Percentiles rank a stretch among this genome's conserved stretches.
phyloP scores from a whole-genome alignment of 23 tunicate species.

The Halocynthia roretzi region DNA sequence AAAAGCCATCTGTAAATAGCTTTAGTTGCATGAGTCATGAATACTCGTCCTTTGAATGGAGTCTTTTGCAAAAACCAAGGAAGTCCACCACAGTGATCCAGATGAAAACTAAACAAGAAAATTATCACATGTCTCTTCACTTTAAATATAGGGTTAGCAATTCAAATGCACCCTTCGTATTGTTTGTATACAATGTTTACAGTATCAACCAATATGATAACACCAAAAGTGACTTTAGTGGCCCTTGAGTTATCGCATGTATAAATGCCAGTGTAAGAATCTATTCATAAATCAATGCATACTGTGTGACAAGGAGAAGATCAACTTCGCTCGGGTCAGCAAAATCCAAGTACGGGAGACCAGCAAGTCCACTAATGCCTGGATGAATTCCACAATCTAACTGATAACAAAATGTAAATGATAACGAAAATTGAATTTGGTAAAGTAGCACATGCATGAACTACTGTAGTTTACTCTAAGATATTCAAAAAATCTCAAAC shows the following conservation, averaged over 20 bases:
- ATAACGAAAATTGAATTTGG: not conserved
- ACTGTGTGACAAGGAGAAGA: slow-evolving; percentile 85
- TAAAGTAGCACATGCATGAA: not conserved
- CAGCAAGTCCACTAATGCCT: slow-evolving; percentile 87
- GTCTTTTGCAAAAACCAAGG: slow-evolving; percentile 94
- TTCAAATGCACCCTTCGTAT: too few relatives aligned
- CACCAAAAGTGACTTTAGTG: too few relatives aligned
- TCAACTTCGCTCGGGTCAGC: slow-evolving; percentile 83
- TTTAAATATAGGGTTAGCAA: too few relatives aligned
- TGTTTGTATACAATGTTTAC: too few relatives aligned
- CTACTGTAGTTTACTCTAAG: not conserved
- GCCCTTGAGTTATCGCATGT: too few relatives aligned
- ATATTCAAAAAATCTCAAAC: not conserved
- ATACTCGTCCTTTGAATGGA: slow-evolving; percentile 90
- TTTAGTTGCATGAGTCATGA: slow-evolving; percentile 96
- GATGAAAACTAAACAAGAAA: slow-evolving; percentile 61
- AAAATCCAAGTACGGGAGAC: slow-evolving; percentile 84
- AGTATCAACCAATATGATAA: too few relatives aligned
- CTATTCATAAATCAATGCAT: slow-evolving; percentile 3
- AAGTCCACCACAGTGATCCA: slow-evolving; percentile 94
- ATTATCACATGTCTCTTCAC: not conserved
- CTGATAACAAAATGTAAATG: slow-evolving; percentile 16
- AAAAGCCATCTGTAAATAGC: slow-evolving; percentile 91
- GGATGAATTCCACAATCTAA: slow-evolving; percentile 98
- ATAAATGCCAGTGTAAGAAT: too few relatives aligned